Evolutionary conservation across 2,113 vertebrate genomes (phyloP), one percentile per base, ranked within the genome.

Genomic region (Periophthalmodon schlosseri): DNA sequence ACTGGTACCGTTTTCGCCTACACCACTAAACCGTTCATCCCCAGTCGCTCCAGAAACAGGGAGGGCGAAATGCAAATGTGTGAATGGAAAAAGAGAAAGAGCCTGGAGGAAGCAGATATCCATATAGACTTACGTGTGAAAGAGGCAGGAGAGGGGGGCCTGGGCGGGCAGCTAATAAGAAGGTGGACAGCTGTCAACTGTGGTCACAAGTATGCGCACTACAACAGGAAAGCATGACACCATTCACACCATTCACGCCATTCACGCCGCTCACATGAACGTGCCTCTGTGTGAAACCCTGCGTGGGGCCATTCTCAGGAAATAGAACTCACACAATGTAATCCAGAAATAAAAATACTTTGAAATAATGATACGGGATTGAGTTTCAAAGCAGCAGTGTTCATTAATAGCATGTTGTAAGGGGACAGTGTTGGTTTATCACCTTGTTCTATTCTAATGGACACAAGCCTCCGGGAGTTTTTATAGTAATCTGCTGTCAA

Each of bases 401-500:
- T 44, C 16, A 68, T 64, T 63, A 68, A 72, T 67, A 66, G 49
- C 20, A 36, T 16, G 72, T 54, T 77, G 86, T 68, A 84, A 75
- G 54, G 65, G 72, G 76, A 36, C 33, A 44, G 23, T 77, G 75
- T 73, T 84, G 77, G 46, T 84, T 86, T 88, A 83, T 83, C 86
- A 86, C 87, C 84, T 86, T 86, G 85, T 81, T 44, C 79, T 80
- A 75, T 88, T 86, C 75, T 86, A 86, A 86, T 80, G 33, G 68
- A 36, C 47, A 85, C 76, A 84, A 74, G 74, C 71, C 75, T 70
- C 61, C 74, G 2, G 76, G 71, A 80, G 69, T 73, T 18, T 5
- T 70, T 70, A 56, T 56, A 77, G 74, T 76, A 77, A 87, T 83
- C 84, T 82, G 73, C 68, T 80, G 80, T 79, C 69, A 78, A 69